Base-by-base conservation (phyloP, 2,888 invertebrate genomes). In the Campoplex nolae region DNA sequence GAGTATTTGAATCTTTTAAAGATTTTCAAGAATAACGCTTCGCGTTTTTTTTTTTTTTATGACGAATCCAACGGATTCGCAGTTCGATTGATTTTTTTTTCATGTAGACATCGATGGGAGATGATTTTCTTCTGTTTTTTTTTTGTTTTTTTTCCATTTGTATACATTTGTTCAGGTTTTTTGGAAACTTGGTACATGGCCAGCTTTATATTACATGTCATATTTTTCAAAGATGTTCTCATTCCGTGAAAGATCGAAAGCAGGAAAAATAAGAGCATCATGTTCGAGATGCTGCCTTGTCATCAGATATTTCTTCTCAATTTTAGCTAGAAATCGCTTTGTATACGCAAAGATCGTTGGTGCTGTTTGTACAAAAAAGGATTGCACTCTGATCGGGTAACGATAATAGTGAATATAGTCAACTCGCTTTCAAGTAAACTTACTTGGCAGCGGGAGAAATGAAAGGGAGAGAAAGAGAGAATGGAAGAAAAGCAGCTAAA, bases 361-460 rank as follows among this genome's bases (percentile, higher is more conserved):
- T 67, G 68, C 67, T 54, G 67, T 58, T 67, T 67, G 38, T 74
- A 73, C n/a, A 62, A 62, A 73, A 84, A 82, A 76, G 87, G 83
- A 65, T 83, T 84, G 87, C 87, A 87, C 82, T 84, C 79, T 84
- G 87, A 87, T 87, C 84, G 84, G 76, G 28, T 62, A 79, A 71
- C 82, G 84, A 83, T 84, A 84, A 83, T 62, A 51, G 56, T 81
- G 56, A 56, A 68, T 81, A 81, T 74, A 77, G 80, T 42, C 23
- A 45, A 67, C 54, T 71, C 74, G 79, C 70, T 84, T 76, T 75
- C 54, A 54, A 74, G 67, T 79, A 73, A 84, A 79, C 82, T 84
- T 56, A 28, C 79, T 42, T 51, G 74, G 73, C 70, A 76, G 18
- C 75, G 62, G 42, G 56, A 71, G 38, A 48, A n/a, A 18, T 51